Percentiles rank a stretch among this genome's conserved stretches.
These are phyloP conservation scores for Esox masquinongy DNA, from an alignment of 2,797 vertebrate genomes.

Conservation along the genomic window DNA sequence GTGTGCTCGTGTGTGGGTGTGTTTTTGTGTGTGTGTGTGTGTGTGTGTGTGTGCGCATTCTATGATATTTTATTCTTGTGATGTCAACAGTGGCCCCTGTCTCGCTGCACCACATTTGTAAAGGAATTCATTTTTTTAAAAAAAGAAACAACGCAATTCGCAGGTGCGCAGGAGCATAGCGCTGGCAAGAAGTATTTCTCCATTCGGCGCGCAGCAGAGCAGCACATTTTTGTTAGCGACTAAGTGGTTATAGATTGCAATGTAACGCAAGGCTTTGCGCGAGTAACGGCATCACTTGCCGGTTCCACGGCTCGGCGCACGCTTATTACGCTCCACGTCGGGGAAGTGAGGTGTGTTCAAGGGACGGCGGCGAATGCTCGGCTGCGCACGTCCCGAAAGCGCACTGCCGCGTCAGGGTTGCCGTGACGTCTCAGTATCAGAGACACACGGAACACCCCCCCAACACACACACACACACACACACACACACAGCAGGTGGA, in stretches of 20 bases:
- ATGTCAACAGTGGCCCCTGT: slow-evolving; percentile 15
- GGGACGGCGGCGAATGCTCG: too few species aligned
- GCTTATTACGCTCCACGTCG: slow-evolving; percentile 56
- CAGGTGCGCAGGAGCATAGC: slow-evolving; percentile 62
- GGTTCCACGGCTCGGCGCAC: slow-evolving; percentile 22
- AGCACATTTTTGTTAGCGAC: slow-evolving; percentile 72
- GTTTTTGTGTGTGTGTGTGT: not conserved
- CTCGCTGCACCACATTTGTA: slow-evolving; percentile 65
- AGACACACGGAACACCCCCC: too few species aligned
- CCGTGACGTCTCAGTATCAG: too few species aligned
- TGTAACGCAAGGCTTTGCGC: slow-evolving; percentile 54
- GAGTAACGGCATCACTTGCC: not conserved
- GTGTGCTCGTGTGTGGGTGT: not conserved
- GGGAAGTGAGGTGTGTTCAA: slow-evolving; percentile 27
- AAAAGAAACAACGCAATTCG: slow-evolving; percentile 72
- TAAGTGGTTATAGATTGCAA: slow-evolving; percentile 70
- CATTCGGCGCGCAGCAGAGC: slow-evolving; percentile 69
- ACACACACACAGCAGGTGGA: not conserved
- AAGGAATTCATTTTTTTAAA: slow-evolving; percentile 10
- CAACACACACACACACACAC: not conserved
- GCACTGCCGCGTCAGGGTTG: too few species aligned
- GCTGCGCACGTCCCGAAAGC: too few species aligned
- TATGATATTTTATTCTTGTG: too few species aligned
- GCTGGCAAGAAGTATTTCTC: slow-evolving; percentile 68
- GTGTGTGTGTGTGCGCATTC: not conserved